A percentile compares a stretch with the other conserved stretches of the same genome.
Conservation (phyloP, 2,113 vertebrate species). For the Protobothrops flavoviridis region DNA sequence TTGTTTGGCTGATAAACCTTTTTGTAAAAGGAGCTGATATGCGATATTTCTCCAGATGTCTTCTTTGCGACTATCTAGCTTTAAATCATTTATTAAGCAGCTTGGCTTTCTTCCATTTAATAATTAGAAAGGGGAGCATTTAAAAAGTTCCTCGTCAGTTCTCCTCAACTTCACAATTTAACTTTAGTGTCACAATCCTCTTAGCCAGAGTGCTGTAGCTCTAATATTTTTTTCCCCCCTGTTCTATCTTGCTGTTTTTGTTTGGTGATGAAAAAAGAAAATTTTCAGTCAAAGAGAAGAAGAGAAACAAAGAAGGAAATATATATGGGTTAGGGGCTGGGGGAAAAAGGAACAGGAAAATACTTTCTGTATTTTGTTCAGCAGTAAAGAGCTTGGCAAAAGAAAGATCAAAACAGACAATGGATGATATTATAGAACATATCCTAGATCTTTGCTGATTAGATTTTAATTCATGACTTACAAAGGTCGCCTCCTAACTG, state of each 20-base stretch:
- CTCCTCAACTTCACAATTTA: not conserved
- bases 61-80: not conserved
- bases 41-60: not conserved
- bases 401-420: not conserved
- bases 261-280: not conserved
- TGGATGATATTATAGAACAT: not conserved
- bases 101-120: not conserved
- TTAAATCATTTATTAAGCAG: not conserved
- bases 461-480: not conserved
- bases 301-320: not conserved
- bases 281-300: not conserved
- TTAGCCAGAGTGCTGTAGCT: not conserved
- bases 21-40: not conserved
- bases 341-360: not conserved
- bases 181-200: not conserved
- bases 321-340: not conserved
- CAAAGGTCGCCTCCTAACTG: not conserved
- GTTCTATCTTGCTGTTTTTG: not conserved
- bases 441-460: not conserved
- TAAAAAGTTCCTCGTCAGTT: not conserved
- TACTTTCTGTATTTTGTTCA: not conserved
- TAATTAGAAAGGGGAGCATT: not conserved
- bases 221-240: fast-evolving
- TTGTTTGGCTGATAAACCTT: not conserved
- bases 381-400: not conserved